Conservation (phyloP, 2,797 vertebrate species). For the Emys orbicularis region DNA sequence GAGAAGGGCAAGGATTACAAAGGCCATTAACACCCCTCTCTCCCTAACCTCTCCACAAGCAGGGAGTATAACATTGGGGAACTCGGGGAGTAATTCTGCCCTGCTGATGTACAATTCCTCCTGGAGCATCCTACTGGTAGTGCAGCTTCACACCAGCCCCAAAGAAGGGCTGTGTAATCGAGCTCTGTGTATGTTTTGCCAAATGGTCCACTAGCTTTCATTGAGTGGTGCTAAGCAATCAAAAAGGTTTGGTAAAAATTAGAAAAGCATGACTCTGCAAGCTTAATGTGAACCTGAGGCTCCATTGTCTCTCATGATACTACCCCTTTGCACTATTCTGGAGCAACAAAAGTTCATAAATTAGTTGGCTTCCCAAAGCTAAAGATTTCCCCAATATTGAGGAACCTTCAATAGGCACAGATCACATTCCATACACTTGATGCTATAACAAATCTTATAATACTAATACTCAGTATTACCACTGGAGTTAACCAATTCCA, state of each 20-base stretch:
- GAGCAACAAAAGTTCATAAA: neutral
- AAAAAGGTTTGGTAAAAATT: neutral
- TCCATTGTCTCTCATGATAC: neutral
- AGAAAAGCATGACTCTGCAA: neutral
- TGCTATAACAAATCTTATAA: neutral
- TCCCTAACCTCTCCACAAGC: neutral
- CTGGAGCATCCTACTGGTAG: neutral
- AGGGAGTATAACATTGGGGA: neutral
- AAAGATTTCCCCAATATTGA: neutral
- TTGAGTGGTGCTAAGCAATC: neutral
- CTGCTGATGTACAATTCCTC: neutral
- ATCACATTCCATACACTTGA: neutral
- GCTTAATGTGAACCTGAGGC: neutral
- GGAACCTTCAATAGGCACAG: neutral
- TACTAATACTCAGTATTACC: neutral
- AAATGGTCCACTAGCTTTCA: neutral
- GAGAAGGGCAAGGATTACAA: neutral
- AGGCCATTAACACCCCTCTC: neutral
- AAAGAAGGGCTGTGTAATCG: rapidly evolving
- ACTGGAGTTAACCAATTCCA: neutral
- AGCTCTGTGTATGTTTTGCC: neutral
- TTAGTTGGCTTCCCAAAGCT: neutral
- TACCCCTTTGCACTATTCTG: neutral
- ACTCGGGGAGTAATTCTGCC: rapidly evolving
- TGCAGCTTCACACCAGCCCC: neutral